Conservation (phyloP, 2,113 vertebrate species). For the Planiliza haematocheilus region DNA sequence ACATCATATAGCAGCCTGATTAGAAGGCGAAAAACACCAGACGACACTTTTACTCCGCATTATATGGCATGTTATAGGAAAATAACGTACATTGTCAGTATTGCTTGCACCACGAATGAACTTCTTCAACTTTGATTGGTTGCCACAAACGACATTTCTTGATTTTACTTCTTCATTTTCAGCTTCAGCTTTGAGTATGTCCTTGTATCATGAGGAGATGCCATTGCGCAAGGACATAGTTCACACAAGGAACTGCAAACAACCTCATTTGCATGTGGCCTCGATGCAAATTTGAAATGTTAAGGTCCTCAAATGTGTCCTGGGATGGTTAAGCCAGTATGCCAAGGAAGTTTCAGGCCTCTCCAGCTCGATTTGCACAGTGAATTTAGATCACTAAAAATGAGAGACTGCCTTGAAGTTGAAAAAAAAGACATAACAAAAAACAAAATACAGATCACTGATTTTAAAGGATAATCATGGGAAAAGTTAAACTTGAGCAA, state of each 20-base stretch:
- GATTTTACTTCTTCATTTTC: background rate
- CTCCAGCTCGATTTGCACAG: background rate
- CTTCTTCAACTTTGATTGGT: background rate
- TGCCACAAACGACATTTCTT: background rate
- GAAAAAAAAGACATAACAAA: too few species aligned
- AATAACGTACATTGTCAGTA: slow-evolving; percentile 43
- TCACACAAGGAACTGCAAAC: background rate
- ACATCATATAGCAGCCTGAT: slow-evolving; percentile 42
- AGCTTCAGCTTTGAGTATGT: too few species aligned
- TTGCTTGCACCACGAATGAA: slow-evolving; percentile 19
- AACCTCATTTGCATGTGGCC: background rate
- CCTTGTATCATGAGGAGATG: too few species aligned
- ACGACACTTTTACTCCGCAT: slow-evolving; percentile 34
- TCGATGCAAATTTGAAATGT: slow-evolving; percentile 11
- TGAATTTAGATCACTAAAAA: background rate
- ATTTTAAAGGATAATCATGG: too few species aligned
- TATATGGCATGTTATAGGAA: slow-evolving; percentile 9
- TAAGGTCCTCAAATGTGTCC: background rate
- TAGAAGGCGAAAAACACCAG: slow-evolving; percentile 45
- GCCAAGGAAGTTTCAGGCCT: slow-evolving; percentile 7
- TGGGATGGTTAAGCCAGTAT: background rate
- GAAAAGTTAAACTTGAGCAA: too few species aligned
- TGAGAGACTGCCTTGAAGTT: background rate
- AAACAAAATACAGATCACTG: too few species aligned
- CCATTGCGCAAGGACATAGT: background rate